Conservation (phyloP, 2,888 invertebrate species). For the Eupithecia subfuscata region DNA sequence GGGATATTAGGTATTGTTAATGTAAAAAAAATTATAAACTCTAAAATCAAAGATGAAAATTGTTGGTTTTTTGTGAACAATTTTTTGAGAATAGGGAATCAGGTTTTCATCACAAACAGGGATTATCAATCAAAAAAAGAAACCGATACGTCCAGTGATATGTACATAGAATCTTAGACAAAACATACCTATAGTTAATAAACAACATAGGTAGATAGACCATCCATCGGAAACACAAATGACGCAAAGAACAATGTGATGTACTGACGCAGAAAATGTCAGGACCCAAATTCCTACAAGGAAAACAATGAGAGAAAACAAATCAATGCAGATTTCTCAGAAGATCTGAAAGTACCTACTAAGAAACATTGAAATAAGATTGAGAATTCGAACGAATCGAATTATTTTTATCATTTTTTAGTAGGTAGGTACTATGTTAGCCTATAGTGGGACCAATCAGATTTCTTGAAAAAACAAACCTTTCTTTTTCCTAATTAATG, state of each 20-base stretch:
- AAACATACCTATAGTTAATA: not conserved
- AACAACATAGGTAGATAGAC: not conserved
- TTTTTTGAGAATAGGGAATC: not conserved
- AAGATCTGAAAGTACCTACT: not conserved
- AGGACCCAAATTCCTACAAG: not conserved
- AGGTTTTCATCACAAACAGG: not conserved
- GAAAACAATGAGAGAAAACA: not conserved
- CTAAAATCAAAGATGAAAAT: not conserved
- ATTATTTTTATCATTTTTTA: not conserved
- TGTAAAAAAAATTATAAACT: not conserved
- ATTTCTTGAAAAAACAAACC: not conserved
- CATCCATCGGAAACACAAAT: not conserved
- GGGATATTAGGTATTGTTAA: not conserved
- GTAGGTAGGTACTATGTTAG: not conserved
- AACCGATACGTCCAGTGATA: not conserved
- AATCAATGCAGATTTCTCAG: not conserved
- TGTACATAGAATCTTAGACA: not conserved
- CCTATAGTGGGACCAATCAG: not conserved
- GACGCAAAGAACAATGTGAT: not conserved
- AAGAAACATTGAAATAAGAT: not conserved
- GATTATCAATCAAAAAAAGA: not conserved
- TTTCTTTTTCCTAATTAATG: not conserved
- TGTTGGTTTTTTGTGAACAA: not conserved
- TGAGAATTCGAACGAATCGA: not conserved
- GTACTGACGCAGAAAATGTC: not conserved